Evolutionary conservation across 2,888 invertebrate species (phyloP).

Genomic region (Tenthredo distinguenda): DNA sequence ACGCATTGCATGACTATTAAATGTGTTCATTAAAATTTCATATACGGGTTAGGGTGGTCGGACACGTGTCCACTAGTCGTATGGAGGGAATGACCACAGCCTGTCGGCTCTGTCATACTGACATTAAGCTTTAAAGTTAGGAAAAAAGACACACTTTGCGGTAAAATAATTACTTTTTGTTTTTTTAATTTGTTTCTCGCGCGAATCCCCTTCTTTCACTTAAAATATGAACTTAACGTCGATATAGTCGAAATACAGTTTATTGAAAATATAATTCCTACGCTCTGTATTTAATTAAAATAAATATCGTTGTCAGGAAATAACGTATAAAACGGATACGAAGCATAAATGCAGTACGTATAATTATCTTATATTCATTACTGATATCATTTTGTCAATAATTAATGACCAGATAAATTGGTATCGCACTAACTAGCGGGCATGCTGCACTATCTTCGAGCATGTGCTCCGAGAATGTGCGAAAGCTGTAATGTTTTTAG

Average conservation of each 20-base stretch:
- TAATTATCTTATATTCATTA: neutral
- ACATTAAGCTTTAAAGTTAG: neutral
- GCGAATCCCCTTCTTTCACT: neutral
- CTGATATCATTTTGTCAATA: conserved; percentile 26
- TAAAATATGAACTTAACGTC: neutral
- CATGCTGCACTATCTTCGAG: conserved; percentile 19
- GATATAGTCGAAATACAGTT: neutral
- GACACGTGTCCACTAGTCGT: neutral
- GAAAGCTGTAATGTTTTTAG: neutral
- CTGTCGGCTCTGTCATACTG: neutral
- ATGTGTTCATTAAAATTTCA: conserved; percentile 39
- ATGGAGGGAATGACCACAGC: neutral
- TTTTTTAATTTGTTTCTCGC: neutral
- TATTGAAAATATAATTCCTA: neutral
- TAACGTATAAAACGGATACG: neutral
- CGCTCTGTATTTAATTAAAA: neutral
- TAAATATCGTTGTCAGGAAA: conserved; percentile 6
- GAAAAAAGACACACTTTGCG: neutral
- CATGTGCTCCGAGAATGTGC: conserved; percentile 41
- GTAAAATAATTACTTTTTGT: neutral
- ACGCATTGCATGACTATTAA: conserved; percentile 58
- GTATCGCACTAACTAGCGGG: neutral
- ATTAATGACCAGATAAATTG: conserved; percentile 36
- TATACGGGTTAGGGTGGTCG: conserved; percentile 33
- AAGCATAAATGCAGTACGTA: neutral